Percentiles rank a stretch among this genome's conserved stretches.
phyloP scores from a whole-genome alignment of 2,113 vertebrate genomes.

The Trinectes maculatus region DNA sequence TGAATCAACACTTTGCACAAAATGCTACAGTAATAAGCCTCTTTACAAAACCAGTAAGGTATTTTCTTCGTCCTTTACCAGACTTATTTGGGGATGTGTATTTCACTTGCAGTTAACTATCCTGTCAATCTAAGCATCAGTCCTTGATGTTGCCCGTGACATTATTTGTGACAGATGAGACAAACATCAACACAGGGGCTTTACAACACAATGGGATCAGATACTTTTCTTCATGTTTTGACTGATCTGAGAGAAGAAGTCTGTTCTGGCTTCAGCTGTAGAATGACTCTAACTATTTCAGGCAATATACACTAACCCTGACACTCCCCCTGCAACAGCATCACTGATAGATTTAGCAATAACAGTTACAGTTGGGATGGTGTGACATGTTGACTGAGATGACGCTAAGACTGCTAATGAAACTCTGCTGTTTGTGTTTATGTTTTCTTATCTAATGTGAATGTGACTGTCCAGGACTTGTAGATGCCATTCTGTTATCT shows the following conservation, averaged over 20 bases:
- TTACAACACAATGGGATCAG: too few relatives aligned
- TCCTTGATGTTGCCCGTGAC: too few relatives aligned
- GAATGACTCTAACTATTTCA: constrained; percentile 6
- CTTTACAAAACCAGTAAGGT: too few relatives aligned
- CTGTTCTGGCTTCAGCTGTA: neutral
- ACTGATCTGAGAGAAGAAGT: constrained; percentile 5
- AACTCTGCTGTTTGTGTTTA: constrained; percentile 16
- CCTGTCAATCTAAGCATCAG: too few relatives aligned
- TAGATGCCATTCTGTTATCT: neutral
- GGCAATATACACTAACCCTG: neutral
- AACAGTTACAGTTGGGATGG: constrained; percentile 32
- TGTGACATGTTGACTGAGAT: constrained; percentile 34
- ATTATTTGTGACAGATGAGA: too few relatives aligned
- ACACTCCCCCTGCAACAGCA: constrained; percentile 1
- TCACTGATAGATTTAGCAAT: constrained; percentile 53
- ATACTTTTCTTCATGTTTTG: too few relatives aligned
- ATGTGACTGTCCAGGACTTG: neutral
- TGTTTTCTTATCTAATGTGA: constrained; percentile 7
- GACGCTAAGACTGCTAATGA: constrained; percentile 15
- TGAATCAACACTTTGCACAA: too few relatives aligned
- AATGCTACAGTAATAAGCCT: too few relatives aligned
- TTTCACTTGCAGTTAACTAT: too few relatives aligned
- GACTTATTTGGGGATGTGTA: too few relatives aligned
- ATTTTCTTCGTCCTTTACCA: too few relatives aligned
- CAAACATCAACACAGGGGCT: too few relatives aligned